Evolutionary conservation across 2,113 vertebrate species (phyloP), one percentile per base, ranked within the genome.

Genomic region (Spea multiplicata): DNA sequence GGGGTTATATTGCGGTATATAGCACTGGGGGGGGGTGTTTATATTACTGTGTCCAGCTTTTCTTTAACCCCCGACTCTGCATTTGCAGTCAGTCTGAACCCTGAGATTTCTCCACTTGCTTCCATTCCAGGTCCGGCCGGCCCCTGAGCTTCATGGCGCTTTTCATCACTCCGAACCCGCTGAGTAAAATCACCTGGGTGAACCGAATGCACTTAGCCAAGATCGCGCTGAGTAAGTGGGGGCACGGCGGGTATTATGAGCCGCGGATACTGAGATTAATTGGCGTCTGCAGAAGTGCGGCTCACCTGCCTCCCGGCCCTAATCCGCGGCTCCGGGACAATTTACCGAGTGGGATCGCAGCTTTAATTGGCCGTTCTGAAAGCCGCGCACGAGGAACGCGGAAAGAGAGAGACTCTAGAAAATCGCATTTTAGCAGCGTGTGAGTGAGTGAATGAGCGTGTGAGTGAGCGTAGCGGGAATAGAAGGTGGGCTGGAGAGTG

Each of bases 181-280:
- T 98, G 65, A 98, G 96, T 85, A 98, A 98, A 90, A 97, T 98
- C 86, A 96, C 93, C 83, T 99, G 97, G 97, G 96, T 98, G 83
- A 98, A 98, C 85, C 92, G 95, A 14, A 83, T 99, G 81, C 96
- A 99, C 84, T 82, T 98, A 89, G 95, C 96, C 78, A 97, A 96
- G 91, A 93, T 97, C 0, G 96, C 94, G 62, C 93, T 93, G 76
- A 87, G 97, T 98, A 90, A 96, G 96, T 87, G 76, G 13, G 8
- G 55, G 8, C 2, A 1, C 55, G 10, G 9, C 4, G 55, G 14
- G 55, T 30, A 30, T 30, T 30, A 30, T 13, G 55, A 13, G 4
- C 71, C 4, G 66, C n/a, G 45, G 30, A 3, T 64, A 14, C 16
- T 64, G 7, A 17, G 3, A 30, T 6, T 30, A 61, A 13, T 61